phyloP scores from a whole-genome alignment of 1,140 invertebrate species.

The Ips nitidus region DNA sequence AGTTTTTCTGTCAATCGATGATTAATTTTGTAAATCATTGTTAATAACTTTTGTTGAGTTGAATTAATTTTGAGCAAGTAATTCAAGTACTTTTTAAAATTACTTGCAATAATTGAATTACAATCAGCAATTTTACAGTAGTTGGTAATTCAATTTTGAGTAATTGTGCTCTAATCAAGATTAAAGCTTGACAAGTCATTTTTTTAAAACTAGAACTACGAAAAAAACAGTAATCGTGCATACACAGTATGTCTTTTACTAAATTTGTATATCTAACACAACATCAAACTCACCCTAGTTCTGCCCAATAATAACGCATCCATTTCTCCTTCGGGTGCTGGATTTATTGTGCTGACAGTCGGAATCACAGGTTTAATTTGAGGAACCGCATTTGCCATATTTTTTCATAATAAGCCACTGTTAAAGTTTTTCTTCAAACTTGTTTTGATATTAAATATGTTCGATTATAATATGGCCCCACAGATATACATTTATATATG shows the following conservation, averaged over 20 bases:
- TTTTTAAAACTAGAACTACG: not conserved
- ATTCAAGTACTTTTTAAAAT: no score
- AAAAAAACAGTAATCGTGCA: not conserved
- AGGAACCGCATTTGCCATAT: slow-evolving; percentile 48
- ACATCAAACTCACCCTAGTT: slow-evolving; percentile 64
- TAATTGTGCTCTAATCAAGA: not conserved
- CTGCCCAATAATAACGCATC: slow-evolving; percentile 70
- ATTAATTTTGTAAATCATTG: no score
- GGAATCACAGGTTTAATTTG: slow-evolving; percentile 51
- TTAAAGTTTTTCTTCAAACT: slow-evolving; percentile 3
- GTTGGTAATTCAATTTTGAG: not conserved
- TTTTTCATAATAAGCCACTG: slow-evolving; percentile 1
- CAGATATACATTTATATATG: slow-evolving; percentile 12
- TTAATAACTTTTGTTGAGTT: no score
- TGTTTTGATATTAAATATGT: not conserved
- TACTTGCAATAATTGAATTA: no score
- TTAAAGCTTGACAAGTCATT: not conserved
- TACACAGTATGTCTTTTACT: not conserved
- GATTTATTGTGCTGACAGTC: slow-evolving; percentile 52
- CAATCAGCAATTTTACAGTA: no score
- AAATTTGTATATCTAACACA: not conserved
- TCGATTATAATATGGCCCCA: slow-evolving; percentile 21
- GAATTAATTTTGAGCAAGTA: no score
- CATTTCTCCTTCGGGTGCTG: slow-evolving; percentile 69
- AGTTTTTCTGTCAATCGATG: no score